These are phyloP conservation scores for Leptinotarsa peninsularis DNA, from an alignment of 2,888 invertebrate species.

Conservation along the genomic window DNA sequence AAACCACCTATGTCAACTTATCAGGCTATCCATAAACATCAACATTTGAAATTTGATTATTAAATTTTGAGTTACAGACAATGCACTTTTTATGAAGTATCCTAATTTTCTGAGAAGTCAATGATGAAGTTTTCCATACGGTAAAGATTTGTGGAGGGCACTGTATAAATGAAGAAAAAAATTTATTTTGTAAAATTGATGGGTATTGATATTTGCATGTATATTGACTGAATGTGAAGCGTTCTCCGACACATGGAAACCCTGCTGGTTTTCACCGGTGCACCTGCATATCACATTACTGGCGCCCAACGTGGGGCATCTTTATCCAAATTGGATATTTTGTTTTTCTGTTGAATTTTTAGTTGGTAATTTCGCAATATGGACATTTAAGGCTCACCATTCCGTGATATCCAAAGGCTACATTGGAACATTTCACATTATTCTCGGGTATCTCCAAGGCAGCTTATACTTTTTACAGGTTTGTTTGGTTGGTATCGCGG, in stretches of 20 bases:
- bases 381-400: neutral
- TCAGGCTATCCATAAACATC: no score
- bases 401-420: neutral
- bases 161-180: neutral
- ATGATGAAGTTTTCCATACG: no score
- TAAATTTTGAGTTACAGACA: no score
- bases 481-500: neutral
- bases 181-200: conserved; percentile 6
- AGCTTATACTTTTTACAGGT: neutral
- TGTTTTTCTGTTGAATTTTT: conserved; percentile 1
- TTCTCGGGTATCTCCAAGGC: neutral
- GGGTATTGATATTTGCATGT: conserved; percentile 6
- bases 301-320: conserved; percentile 26
- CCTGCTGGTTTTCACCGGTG: neutral
- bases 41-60: no score
- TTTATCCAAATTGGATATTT: neutral
- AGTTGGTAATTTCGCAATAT: neutral
- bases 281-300: neutral
- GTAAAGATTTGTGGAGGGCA: no score
- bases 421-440: neutral
- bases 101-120: no score
- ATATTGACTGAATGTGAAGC: neutral
- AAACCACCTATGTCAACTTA: no score
- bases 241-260: neutral
- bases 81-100: no score